phyloP scores from a whole-genome alignment of 2,888 invertebrate genomes.

The Dicycla oo region DNA sequence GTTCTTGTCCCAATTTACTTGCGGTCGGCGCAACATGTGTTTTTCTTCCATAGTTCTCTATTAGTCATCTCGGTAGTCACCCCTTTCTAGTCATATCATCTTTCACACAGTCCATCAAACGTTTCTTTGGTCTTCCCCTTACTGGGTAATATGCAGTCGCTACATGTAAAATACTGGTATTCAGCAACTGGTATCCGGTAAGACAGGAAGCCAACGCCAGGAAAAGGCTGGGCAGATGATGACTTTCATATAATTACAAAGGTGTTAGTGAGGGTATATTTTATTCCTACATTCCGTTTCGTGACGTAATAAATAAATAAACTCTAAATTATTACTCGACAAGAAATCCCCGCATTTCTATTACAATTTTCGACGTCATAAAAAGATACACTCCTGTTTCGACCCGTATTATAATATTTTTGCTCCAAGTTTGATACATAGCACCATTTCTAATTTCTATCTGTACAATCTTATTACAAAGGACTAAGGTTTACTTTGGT shows the following conservation, averaged over 20 bases:
- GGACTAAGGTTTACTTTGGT: constrained; percentile 44
- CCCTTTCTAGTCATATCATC: no score
- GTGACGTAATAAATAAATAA: constrained; percentile 54
- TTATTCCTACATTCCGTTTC: constrained; percentile 5
- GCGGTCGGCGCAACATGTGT: no score
- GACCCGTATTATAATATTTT: constrained; percentile 67
- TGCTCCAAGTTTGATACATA: constrained; percentile 63
- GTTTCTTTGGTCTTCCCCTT: no score
- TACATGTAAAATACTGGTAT: no score
- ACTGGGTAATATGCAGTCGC: no score
- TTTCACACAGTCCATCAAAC: no score
- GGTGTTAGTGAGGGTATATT: not conserved
- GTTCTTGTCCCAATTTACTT: no score
- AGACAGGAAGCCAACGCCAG: no score
- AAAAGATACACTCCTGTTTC: constrained; percentile 64
- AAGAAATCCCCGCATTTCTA: constrained; percentile 60
- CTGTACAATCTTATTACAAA: constrained; percentile 17
- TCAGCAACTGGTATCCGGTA: no score
- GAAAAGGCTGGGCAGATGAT: no score
- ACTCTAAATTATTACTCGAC: constrained; percentile 50
- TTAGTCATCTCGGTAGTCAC: no score
- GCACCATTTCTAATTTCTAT: constrained; percentile 28
- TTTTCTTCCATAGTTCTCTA: no score
- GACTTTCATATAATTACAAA: not conserved
- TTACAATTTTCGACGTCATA: constrained; percentile 65